Evolutionary conservation across 2,113 vertebrate genomes (phyloP), one percentile per base, ranked within the genome.

Genomic region (Muscicapa adusta): DNA sequence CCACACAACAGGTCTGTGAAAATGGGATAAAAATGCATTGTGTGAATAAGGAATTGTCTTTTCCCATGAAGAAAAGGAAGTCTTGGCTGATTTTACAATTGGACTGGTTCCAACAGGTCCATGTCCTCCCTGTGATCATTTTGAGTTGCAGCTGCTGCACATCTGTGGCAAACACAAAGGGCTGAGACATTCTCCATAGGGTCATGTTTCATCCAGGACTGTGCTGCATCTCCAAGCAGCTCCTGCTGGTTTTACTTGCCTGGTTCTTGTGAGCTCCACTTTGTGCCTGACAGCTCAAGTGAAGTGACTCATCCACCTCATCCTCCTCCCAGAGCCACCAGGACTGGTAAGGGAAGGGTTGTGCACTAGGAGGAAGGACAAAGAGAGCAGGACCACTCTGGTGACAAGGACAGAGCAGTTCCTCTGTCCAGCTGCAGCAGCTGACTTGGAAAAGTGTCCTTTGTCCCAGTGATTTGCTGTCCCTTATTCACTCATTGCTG

Each of bases 141-240:
- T 60, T 24, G 24, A 57, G 14, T 28, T 3, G 3, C 33, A 28
- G 9, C 15, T 66, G 31, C 42, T 73, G n/a, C 22, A 9, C 57
- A 42, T 16, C 22, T 53, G 29, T 45, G 31, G 25, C 14, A 66
- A 62, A 48, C 14, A 14, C 13, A 22, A 38, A 61, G 7, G 8
- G 14, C 47, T 75, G 29, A 58, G 25, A 54, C 7, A 12, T 34
- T 6, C 19, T 75, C 28, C 6, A 4, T 0, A 18, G 17, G 20
- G 36, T 9, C 2, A 0, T 0, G 1, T 1, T 0, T 15, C 25
- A 34, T 10, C 48, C 22, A 58, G 38, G 34, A 14, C 15, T 38
- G 13, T 1, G 0, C 10, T 24, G 1, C 1, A 26, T 23, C 5
- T 7, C 10, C 0, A 4, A 68, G 16, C 3, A 7, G 9, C 26